Evolutionary conservation across 1,140 invertebrate species (phyloP).

Genomic region (Argopecten irradians): DNA sequence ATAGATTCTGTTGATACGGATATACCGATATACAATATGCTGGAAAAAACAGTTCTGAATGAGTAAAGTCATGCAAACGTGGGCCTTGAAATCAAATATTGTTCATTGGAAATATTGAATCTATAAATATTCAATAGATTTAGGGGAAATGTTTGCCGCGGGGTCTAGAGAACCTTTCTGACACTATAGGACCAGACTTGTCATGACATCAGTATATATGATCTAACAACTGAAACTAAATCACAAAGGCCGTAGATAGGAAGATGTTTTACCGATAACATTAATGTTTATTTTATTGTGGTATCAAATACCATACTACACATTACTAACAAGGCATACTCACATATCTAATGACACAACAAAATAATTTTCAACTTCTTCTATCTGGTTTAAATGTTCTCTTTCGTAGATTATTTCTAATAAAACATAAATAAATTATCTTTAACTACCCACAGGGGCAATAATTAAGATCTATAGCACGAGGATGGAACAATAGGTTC

Average conservation of each 20-base stretch:
- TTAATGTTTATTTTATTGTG: neutral
- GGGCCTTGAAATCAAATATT: neutral
- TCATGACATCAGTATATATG: neutral
- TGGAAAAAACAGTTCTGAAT: neutral
- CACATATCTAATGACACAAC: neutral
- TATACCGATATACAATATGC: neutral
- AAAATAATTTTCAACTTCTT: neutral
- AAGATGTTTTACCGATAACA: neutral
- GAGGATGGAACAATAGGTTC: no score
- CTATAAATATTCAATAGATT: neutral
- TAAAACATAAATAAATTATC: no score
- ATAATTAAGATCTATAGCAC: no score
- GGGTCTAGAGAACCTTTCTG: neutral
- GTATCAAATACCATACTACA: neutral
- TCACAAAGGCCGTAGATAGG: neutral
- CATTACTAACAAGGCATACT: neutral
- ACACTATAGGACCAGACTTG: neutral
- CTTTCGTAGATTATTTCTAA: no score
- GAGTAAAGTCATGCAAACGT: neutral
- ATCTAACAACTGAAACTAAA: neutral
- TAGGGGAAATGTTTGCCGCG: neutral
- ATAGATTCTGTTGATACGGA: neutral
- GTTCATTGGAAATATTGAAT: neutral
- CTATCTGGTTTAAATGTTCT: no score
- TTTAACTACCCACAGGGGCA: no score